phyloP scores from a whole-genome alignment of 2,113 vertebrate species.

The Pteronura brasiliensis region DNA sequence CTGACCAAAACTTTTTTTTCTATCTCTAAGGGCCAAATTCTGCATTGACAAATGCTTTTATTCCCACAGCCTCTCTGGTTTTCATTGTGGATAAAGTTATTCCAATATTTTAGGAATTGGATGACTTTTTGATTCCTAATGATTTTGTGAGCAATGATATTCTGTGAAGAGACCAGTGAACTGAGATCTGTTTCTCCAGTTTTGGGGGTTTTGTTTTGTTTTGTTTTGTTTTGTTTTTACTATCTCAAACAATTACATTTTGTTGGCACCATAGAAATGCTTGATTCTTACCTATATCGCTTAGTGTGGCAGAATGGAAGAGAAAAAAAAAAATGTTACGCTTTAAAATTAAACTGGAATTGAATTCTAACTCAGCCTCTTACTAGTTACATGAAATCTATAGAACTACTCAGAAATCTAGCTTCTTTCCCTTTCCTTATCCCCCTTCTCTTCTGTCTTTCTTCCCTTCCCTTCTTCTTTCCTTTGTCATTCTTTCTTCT shows the following conservation, averaged over 20 bases:
- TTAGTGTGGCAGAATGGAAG: neutral
- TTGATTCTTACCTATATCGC: neutral
- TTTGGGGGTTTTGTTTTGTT: too few relatives aligned
- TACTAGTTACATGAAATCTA: neutral
- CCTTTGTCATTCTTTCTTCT: neutral
- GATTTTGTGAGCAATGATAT: constrained; percentile 41
- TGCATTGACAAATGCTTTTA: constrained; percentile 61
- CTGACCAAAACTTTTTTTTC: constrained; percentile 62
- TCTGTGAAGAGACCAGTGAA: neutral
- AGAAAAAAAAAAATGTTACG: neutral
- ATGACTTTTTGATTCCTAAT: constrained; percentile 40
- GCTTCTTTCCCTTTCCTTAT: neutral
- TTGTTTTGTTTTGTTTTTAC: neutral
- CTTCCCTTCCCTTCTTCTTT: neutral
- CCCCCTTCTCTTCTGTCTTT: neutral
- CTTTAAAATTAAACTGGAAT: neutral
- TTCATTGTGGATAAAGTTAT: constrained; percentile 35
- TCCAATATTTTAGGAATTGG: constrained; percentile 50
- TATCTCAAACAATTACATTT: constrained; percentile 19
- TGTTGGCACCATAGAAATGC: neutral
- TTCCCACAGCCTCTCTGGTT: constrained; percentile 35
- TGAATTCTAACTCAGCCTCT: neutral
- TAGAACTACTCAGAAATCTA: neutral
- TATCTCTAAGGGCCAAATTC: constrained; percentile 57
- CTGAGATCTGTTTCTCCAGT: neutral